phyloP scores from a whole-genome alignment of 2,113 vertebrate species.

The Oophaga pumilio region DNA sequence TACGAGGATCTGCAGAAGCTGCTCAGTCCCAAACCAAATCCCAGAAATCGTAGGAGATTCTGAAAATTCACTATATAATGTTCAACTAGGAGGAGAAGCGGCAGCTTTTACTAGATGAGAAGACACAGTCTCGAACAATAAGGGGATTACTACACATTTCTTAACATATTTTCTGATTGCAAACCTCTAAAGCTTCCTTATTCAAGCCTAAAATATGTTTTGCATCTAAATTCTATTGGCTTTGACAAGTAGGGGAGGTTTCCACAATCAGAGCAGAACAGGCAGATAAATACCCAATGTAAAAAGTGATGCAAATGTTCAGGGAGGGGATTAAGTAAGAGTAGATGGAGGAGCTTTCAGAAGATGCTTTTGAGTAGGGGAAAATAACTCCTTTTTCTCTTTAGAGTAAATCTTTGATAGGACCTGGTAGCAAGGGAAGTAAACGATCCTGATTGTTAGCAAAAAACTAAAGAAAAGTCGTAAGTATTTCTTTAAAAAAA shows the following conservation, averaged over 20 bases:
- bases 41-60: conserved; percentile 27
- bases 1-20: conserved; percentile 3
- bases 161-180: conserved; percentile 44
- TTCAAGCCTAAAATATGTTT: conserved; percentile 45
- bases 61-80: conserved; percentile 29
- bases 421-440: not conserved
- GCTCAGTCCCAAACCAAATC: conserved; percentile 14
- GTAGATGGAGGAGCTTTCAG: conserved; percentile 31
- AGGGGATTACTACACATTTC: conserved; percentile 50
- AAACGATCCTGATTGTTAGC: not conserved
- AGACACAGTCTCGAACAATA: conserved; percentile 45
- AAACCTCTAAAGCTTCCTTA: conserved; percentile 46
- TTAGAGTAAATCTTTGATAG: conserved; percentile 13
- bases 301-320: conserved; percentile 47
- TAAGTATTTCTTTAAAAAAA: not conserved
- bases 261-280: conserved; percentile 40
- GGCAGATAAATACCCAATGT: conserved; percentile 30
- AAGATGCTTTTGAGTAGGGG: conserved; percentile 1
- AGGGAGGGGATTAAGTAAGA: conserved; percentile 46
- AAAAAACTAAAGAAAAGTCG: not conserved
- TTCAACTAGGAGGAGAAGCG: conserved; percentile 46
- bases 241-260: conserved; percentile 41
- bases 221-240: conserved; percentile 54
- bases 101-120: conserved; percentile 47
- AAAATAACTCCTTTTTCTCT: not conserved